These are phyloP conservation scores for Spinus olivaceus DNA, from an alignment of 2,797 vertebrate genomes.

Conservation along the genomic window DNA sequence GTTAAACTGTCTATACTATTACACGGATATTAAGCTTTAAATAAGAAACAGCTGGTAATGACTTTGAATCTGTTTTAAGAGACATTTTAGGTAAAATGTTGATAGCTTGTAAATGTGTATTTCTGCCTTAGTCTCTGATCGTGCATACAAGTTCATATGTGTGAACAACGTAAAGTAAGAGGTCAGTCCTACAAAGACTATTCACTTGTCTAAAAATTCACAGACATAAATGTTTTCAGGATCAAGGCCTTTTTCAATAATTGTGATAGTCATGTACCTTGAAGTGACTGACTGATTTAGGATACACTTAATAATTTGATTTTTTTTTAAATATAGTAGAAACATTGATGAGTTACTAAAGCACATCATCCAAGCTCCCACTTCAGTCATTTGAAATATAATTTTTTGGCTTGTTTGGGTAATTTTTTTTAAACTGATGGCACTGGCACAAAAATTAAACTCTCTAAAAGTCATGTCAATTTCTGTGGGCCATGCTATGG, in stretches of 20 bases:
- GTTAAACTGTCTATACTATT: background rate
- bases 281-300: slow-evolving; percentile 55
- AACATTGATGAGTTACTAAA: slow-evolving; percentile 23
- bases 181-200: slow-evolving; percentile 63
- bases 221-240: slow-evolving; percentile 62
- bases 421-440: background rate
- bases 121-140: slow-evolving; percentile 59
- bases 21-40: background rate
- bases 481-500: background rate
- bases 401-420: background rate
- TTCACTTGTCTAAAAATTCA: slow-evolving; percentile 65
- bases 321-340: slow-evolving; percentile 2
- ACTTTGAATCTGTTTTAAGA: slow-evolving; percentile 55
- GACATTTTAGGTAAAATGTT: slow-evolving; percentile 64
- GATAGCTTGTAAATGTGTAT: slow-evolving; percentile 66
- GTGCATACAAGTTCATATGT: slow-evolving; percentile 55
- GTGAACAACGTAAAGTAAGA: slow-evolving; percentile 59
- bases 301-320: slow-evolving; percentile 53
- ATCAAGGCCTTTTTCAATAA: slow-evolving; percentile 63
- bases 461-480: background rate
- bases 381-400: background rate
- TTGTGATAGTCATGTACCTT: slow-evolving; percentile 47
- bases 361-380: background rate
- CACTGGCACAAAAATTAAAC: background rate
- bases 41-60: slow-evolving; percentile 51